These are phyloP conservation scores for Tadarida brasiliensis DNA, from an alignment of 2,797 vertebrate genomes.

Conservation along the genomic window DNA sequence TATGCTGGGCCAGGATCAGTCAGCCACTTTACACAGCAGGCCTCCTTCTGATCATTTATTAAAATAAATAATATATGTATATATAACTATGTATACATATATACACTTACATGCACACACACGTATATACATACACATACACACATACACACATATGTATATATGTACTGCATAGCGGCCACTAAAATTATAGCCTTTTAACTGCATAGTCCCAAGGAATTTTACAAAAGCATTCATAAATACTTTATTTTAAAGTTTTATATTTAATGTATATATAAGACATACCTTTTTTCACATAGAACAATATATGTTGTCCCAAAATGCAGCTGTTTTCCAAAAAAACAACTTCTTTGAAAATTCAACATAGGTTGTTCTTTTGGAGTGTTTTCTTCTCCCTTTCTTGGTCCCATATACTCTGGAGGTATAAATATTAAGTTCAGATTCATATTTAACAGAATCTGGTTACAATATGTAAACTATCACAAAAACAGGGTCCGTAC, in stretches of 20 bases:
- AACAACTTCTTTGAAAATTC: slow-evolving; percentile 35
- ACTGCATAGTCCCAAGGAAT: background rate
- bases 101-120: background rate
- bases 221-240: slow-evolving; percentile 46
- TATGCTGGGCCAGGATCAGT: background rate
- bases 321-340: slow-evolving; percentile 35
- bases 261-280: slow-evolving; percentile 12
- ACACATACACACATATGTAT: rapidly evolving
- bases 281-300: slow-evolving; percentile 36
- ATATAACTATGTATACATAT: background rate
- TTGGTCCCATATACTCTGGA: background rate
- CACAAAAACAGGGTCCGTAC: background rate
- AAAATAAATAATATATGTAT: background rate
- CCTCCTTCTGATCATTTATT: background rate
- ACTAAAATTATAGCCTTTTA: background rate
- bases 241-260: slow-evolving; percentile 33
- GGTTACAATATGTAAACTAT: background rate
- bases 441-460: background rate
- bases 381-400: background rate
- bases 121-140: background rate
- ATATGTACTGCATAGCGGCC: background rate
- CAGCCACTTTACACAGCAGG: background rate
- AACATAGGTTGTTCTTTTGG: background rate
- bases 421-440: background rate
- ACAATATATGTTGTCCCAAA: background rate